Conservation (phyloP, 2,113 vertebrate species). For the Lophura nycthemera region DNA sequence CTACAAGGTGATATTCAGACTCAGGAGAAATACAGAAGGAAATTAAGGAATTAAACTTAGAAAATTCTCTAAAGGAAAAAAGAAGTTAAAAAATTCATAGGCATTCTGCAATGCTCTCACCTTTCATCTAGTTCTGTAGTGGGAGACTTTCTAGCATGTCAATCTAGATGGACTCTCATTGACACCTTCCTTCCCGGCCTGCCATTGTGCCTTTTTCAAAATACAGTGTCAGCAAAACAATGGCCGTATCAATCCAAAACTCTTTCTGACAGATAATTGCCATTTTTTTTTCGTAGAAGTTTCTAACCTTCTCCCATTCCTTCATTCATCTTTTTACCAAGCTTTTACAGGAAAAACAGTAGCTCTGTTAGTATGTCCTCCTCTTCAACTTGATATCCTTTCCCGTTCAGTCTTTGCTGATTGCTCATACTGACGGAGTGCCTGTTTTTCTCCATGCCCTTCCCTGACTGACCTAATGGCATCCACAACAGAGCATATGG, state of each 20-base stretch:
- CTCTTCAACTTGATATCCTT: neutral
- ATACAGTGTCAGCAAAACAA: neutral
- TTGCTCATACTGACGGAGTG: neutral
- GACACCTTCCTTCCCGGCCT: neutral
- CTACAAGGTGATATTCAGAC: neutral
- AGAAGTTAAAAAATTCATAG: neutral
- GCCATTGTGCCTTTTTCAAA: neutral
- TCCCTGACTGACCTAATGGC: neutral
- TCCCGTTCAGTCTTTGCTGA: neutral
- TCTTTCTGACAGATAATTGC: neutral
- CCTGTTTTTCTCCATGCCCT: accelerated
- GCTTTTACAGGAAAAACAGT: neutral
- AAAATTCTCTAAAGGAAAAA: neutral
- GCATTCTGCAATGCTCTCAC: neutral
- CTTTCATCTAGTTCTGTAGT: neutral
- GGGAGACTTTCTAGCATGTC: neutral
- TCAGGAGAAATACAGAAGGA: neutral
- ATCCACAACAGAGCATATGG: neutral
- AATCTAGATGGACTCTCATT: neutral
- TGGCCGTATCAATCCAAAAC: neutral
- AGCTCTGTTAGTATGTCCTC: neutral
- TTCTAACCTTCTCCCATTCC: neutral
- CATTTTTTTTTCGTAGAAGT: neutral
- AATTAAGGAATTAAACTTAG: neutral
- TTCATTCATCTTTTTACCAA: neutral